Percentiles rank a stretch among this genome's conserved stretches.
phyloP scores from a whole-genome alignment of 2,797 vertebrate species.

The Pogonophryne albipinna region DNA sequence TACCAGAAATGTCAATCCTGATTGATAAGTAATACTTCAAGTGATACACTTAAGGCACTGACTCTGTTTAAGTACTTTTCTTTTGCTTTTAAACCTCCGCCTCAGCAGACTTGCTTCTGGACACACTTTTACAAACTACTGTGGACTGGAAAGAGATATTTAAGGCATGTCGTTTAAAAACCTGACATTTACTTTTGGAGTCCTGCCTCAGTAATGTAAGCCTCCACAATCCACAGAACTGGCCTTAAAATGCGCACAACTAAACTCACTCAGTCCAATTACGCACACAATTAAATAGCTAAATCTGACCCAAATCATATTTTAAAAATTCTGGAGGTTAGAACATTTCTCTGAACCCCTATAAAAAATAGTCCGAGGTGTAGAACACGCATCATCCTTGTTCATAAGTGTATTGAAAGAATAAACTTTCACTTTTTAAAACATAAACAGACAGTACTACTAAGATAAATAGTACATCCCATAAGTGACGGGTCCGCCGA shows the following conservation, averaged over 20 bases:
- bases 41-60: slow-evolving; percentile 82
- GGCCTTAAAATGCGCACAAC: slow-evolving; percentile 9
- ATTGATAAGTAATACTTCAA: slow-evolving; percentile 62
- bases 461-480: slow-evolving; percentile 92
- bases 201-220: slow-evolving; percentile 20
- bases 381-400: slow-evolving; percentile 16
- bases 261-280: slow-evolving; percentile 12
- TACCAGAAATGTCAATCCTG: slow-evolving; percentile 41
- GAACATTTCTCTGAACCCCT: slow-evolving; percentile 12
- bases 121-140: slow-evolving; percentile 26
- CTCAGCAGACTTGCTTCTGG: slow-evolving; percentile 33
- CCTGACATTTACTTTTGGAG: slow-evolving; percentile 53
- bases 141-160: slow-evolving; percentile 35
- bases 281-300: slow-evolving; percentile 12
- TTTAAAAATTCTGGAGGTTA: slow-evolving; percentile 15
- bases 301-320: not conserved
- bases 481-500: slow-evolving; percentile 87
- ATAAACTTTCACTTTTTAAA: slow-evolving; percentile 17
- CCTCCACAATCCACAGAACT: slow-evolving; percentile 34
- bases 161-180: slow-evolving; percentile 59
- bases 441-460: slow-evolving; percentile 33
- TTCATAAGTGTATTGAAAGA: slow-evolving; percentile 50
- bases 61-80: slow-evolving; percentile 84
- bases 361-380: slow-evolving; percentile 19
- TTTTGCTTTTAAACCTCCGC: slow-evolving; percentile 60